Conservation (phyloP, 2,113 vertebrate species). For the Sinosuthora webbiana region DNA sequence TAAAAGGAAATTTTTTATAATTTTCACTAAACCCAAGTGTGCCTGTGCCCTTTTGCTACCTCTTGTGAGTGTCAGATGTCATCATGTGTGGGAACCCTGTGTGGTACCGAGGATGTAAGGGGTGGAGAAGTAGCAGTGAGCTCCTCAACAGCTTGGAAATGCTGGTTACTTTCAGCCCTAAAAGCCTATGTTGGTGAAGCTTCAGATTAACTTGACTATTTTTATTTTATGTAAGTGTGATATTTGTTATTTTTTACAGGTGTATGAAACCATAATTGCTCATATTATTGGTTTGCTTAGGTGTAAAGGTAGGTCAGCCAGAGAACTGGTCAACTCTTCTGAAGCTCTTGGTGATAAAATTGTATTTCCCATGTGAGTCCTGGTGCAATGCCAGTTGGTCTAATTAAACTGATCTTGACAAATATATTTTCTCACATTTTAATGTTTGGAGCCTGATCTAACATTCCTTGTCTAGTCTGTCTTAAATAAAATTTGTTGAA, state of each 20-base stretch:
- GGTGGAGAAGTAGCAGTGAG: not conserved
- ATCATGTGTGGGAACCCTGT: accelerated
- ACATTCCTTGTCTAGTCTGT: not conserved
- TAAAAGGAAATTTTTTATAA: not conserved
- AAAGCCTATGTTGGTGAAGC: not conserved
- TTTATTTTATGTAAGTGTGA: not conserved
- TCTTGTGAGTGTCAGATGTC: not conserved
- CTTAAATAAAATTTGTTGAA: not conserved
- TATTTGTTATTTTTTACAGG: not conserved
- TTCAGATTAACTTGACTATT: not conserved
- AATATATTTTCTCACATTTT: not conserved
- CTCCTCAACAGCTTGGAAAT: not conserved
- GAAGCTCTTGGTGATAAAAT: not conserved
- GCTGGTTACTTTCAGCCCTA: not conserved
- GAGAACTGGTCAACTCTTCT: not conserved
- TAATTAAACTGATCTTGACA: not conserved
- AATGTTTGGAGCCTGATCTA: not conserved
- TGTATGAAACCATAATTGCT: not conserved
- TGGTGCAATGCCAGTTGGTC: not conserved
- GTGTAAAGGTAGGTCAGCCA: not conserved
- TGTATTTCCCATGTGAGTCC: not conserved
- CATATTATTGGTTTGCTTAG: not conserved
- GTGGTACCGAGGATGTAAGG: accelerated
- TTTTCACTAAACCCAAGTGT: not conserved
- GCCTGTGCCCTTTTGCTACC: not conserved